Evolutionary conservation across 1,140 invertebrate genomes (phyloP).

Genomic region (Gonioctena quinquepunctata): DNA sequence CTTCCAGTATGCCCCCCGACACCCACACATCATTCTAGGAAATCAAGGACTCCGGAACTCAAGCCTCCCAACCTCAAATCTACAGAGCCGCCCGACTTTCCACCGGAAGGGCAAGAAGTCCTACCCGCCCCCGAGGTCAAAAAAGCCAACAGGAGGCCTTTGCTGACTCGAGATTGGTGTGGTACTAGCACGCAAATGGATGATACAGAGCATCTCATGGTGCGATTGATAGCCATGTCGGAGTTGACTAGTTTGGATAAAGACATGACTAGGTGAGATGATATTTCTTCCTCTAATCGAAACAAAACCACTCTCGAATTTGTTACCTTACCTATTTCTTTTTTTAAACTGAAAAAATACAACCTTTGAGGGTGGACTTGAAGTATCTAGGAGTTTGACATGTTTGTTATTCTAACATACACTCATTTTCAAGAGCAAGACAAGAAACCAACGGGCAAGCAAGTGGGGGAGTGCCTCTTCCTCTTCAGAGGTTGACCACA

Average conservation of each 20-base stretch:
- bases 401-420: no score
- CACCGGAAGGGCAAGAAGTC: conserved; percentile 54
- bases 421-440: no score
- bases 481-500: conserved; percentile 72
- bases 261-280: background rate
- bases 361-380: no score
- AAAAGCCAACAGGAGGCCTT: conserved; percentile 49
- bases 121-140: conserved; percentile 47
- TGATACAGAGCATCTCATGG: conserved; percentile 33
- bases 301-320: no score
- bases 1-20: conserved; percentile 73
- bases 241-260: conserved; percentile 37
- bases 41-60: conserved; percentile 59
- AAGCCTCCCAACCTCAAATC: conserved; percentile 56
- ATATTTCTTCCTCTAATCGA: no score
- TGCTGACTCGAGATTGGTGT: conserved; percentile 38
- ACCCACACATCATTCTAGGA: conserved; percentile 78
- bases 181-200: background rate
- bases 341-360: no score
- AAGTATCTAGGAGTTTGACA: no score
- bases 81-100: conserved; percentile 32
- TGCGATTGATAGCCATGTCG: conserved; percentile 39
- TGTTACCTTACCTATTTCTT: no score
- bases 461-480: conserved; percentile 60
- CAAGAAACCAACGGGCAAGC: conserved; percentile 44